Base-by-base conservation (phyloP, 92 coral and sea anemone genomes). In the Montipora capitata region DNA sequence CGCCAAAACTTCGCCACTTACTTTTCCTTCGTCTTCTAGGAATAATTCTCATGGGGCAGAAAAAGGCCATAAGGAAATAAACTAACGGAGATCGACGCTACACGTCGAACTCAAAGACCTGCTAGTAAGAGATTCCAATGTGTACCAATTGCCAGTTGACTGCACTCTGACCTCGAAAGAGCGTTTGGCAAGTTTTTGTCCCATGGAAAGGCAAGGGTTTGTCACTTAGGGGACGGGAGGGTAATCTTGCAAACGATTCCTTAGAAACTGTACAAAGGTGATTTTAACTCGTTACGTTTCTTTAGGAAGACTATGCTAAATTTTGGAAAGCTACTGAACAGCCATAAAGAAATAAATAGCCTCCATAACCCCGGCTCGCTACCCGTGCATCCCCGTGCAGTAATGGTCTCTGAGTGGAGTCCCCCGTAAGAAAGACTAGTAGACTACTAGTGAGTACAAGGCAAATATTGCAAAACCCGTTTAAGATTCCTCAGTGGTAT, bases 11-110 rank as follows among this genome's bases (percentile, higher is more conserved):
- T 49, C 49, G 39, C 86, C 88, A 95, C 96, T 90, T 80, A 95
- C 98, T 80, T 76, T 95, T 95, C 72, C 96, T 73, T 79, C 94
- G 86, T 74, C 98, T 80, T n/a, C 93, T 89, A 4, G 96, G 96
- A 43, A 95, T 54, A 54, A 54, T 93, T 51, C 96, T 77, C 81
- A 95, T 89, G 64, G 98, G 98, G 90, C 98, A 95, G 70, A 95
- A 92, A 88, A 95, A 95, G 56, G 98, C 98, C 98, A 95, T 95
- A 48, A 51, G 42, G 4, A 83, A 62, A 72, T 72, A 57, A 52
- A 42, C 56, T 41, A 40, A 39, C 79, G 35, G 59, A 44, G 52
- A 42, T 72, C 79, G 27, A 68, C 40, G 58, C 11, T 2, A 71
- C 72, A 65, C 57, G 63, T 49, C 7, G 40, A 51, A 16, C 62